Evolutionary conservation across 2,113 vertebrate genomes (phyloP).

Genomic region (Microcebus griseorufus): DNA sequence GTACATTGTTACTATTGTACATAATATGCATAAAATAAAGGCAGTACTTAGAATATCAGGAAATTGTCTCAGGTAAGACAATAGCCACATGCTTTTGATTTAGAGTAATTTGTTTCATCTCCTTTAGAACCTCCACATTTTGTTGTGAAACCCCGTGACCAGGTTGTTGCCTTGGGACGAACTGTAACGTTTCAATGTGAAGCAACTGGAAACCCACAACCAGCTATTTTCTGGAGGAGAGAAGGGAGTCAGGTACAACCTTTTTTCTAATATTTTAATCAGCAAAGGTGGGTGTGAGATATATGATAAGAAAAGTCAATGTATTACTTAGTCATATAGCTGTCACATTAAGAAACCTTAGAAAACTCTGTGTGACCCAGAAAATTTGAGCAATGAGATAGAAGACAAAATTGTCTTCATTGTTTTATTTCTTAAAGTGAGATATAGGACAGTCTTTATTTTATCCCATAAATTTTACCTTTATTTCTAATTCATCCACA

Average conservation of each 20-base stretch:
- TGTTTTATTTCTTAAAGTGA: background rate
- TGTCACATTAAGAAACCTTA: background rate
- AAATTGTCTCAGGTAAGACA: background rate
- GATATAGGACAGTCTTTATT: background rate
- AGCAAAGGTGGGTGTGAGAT: background rate
- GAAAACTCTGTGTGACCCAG: background rate
- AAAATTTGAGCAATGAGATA: background rate
- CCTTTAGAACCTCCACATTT: slow-evolving; percentile 95
- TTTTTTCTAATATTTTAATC: slow-evolving; percentile 19
- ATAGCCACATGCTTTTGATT: slow-evolving; percentile 11
- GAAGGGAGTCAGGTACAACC: slow-evolving; percentile 96
- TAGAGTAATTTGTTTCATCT: slow-evolving; percentile 54
- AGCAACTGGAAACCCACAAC: slow-evolving; percentile 97
- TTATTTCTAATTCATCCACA: background rate
- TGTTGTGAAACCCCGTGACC: slow-evolving; percentile 96
- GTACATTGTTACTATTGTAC: background rate
- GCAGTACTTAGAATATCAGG: background rate
- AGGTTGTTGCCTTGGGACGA: slow-evolving; percentile 95
- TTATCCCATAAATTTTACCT: background rate
- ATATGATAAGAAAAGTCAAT: background rate
- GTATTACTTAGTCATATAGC: background rate
- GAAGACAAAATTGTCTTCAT: background rate
- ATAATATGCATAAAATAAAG: background rate
- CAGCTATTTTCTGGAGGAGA: slow-evolving; percentile 98
- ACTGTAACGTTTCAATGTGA: slow-evolving; percentile 98